A percentile compares a stretch with the other conserved stretches of the same genome.
Evolutionary conservation across 2,113 vertebrate species (phyloP).

Genomic region (Phodopus roborovskii): DNA sequence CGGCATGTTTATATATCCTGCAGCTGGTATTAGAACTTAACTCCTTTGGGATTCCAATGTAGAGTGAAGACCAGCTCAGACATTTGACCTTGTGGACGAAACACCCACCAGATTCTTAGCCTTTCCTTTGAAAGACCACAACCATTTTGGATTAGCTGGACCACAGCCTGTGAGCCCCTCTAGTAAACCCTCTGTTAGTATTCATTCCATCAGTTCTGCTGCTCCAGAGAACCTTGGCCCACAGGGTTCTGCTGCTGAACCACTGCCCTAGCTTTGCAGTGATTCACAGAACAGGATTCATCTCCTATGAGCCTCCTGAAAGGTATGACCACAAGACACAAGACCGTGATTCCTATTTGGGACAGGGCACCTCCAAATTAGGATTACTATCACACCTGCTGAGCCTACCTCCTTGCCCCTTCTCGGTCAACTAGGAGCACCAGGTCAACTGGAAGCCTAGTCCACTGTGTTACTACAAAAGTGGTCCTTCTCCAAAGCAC

Average conservation of each 20-base stretch:
- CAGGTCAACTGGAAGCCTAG: background rate
- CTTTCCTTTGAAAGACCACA: background rate
- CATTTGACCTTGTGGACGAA: background rate
- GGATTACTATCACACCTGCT: background rate
- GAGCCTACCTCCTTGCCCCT: background rate
- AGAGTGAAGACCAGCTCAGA: background rate
- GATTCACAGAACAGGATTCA: background rate
- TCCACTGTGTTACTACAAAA: background rate
- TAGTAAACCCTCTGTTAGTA: background rate
- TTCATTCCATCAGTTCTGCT: background rate
- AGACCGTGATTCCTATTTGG: conserved; percentile 6
- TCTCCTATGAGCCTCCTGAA: background rate
- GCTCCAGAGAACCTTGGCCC: background rate
- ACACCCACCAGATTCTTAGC: background rate
- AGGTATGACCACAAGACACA: background rate
- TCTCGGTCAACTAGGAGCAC: background rate
- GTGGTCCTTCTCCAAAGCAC: background rate
- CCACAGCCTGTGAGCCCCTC: background rate
- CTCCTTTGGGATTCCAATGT: background rate
- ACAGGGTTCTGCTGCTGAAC: background rate
- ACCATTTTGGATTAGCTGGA: background rate
- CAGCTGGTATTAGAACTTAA: background rate
- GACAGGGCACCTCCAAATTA: conserved; percentile 32
- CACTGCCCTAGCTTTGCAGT: background rate
- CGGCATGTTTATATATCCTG: background rate